Evolutionary conservation across 37 sponge, comb jelly and placozoan species (phyloP).

Genomic region (Amphimedon queenslandica): DNA sequence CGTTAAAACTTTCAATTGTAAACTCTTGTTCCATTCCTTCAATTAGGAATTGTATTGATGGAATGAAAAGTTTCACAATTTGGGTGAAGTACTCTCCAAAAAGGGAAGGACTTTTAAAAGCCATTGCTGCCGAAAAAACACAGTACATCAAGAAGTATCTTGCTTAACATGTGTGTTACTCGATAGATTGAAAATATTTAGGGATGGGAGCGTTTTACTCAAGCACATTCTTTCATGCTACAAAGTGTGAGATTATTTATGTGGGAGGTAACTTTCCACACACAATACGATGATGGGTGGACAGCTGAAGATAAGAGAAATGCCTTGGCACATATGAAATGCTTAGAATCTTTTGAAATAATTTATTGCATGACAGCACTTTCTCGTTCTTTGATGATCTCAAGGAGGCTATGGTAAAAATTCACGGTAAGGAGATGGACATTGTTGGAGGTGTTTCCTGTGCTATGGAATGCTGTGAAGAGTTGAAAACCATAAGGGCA

Average conservation of each 20-base stretch:
- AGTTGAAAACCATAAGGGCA: constrained; percentile 20
- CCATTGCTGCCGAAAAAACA: constrained; percentile 17
- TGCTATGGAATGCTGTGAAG: neutral
- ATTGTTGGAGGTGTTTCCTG: constrained; percentile 25
- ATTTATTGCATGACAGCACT: neutral
- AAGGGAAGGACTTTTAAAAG: constrained; percentile 18
- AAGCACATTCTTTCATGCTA: constrained; percentile 34
- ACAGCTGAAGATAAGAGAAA: constrained; percentile 1
- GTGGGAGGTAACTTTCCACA: constrained; percentile 26
- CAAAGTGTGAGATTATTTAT: constrained; percentile 41
- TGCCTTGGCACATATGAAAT: constrained; percentile 24
- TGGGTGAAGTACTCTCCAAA: constrained; percentile 28
- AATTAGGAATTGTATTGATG: constrained; percentile 35
- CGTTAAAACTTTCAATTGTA: constrained; percentile 36
- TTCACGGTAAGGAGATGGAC: constrained; percentile 38
- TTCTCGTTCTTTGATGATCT: constrained; percentile 13
- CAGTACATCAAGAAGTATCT: constrained; percentile 13
- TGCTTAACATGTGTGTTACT: constrained; percentile 45
- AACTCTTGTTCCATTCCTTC: constrained; percentile 40
- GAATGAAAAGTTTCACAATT: neutral
- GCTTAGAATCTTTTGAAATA: constrained; percentile 10
- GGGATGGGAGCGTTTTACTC: neutral
- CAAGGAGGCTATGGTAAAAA: constrained; percentile 35
- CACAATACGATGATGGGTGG: neutral
- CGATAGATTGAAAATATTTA: too few species aligned